These are phyloP conservation scores for Phrynocephalus versicolor DNA, from an alignment of 2,113 vertebrate genomes.

Conservation along the genomic window DNA sequence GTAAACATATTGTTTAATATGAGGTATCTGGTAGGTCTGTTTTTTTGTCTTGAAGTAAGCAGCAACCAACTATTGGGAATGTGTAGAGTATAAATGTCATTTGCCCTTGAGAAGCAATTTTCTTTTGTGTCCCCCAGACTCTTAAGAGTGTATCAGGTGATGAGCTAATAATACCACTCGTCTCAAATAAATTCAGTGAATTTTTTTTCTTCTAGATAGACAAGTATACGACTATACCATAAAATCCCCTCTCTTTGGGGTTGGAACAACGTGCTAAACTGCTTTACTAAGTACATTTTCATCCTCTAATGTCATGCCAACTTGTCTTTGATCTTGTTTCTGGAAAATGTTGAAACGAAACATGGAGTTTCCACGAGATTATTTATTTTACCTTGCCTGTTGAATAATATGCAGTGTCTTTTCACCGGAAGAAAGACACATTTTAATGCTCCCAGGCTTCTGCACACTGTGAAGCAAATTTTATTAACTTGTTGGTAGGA, in stretches of 20 bases:
- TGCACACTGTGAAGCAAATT: conserved; percentile 31
- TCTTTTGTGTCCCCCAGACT: background rate
- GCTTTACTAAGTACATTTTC: conserved; percentile 31
- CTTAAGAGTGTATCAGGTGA: background rate
- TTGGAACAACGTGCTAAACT: conserved; percentile 12
- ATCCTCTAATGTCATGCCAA: conserved; percentile 13
- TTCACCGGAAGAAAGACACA: background rate
- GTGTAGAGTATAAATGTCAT: background rate
- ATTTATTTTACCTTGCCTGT: conserved; percentile 35
- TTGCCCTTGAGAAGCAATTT: background rate
- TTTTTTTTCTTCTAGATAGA: background rate
- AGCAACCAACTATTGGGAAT: background rate
- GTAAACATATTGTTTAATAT: too few relatives aligned
- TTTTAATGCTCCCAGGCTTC: conserved; percentile 21
- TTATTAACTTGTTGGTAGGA: background rate
- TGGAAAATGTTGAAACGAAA: conserved; percentile 21
- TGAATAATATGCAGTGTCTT: background rate
- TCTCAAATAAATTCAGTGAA: conserved; percentile 6
- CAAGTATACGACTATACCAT: background rate
- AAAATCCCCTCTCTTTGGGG: conserved; percentile 4
- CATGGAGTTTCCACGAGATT: conserved; percentile 23
- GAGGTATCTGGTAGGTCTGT: background rate
- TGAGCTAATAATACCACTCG: background rate
- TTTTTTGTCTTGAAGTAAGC: background rate
- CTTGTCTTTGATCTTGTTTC: conserved; percentile 25